These are phyloP conservation scores for Trachelus troglodyta DNA, from an alignment of 2,888 invertebrate species.

Conservation along the genomic window DNA sequence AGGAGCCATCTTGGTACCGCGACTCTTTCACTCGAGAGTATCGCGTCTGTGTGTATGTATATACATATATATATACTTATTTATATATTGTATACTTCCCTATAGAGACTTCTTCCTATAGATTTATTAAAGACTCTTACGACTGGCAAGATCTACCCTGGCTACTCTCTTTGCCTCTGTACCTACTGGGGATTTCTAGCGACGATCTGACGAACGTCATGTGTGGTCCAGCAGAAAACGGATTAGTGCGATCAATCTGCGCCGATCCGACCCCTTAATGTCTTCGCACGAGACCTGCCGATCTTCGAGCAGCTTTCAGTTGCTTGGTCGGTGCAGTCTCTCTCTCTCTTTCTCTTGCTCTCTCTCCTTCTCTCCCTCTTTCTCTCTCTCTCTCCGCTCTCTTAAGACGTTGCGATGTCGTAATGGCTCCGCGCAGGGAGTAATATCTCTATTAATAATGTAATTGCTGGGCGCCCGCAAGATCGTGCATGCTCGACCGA, in stretches of 20 bases:
- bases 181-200: not conserved
- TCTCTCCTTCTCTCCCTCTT: constrained; percentile 16
- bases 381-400: constrained; percentile 25
- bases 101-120: not conserved
- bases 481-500: constrained; percentile 46
- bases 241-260: constrained; percentile 54
- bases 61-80: not conserved
- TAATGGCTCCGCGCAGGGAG: constrained; percentile 48
- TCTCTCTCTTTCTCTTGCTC: too few relatives aligned
- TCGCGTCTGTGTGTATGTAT: not conserved
- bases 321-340: not conserved
- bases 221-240: constrained; percentile 53
- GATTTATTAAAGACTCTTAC: constrained; percentile 4
- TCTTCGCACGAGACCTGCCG: constrained; percentile 20
- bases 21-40: not conserved
- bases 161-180: not conserved
- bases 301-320: constrained; percentile 12
- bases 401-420: constrained; percentile 50
- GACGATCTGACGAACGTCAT: constrained; percentile 11
- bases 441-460: constrained; percentile 64
- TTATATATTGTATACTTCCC: not conserved
- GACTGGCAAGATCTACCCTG: not conserved
- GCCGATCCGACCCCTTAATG: constrained; percentile 27
- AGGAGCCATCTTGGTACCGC: not conserved
- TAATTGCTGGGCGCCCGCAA: constrained; percentile 54